phyloP scores from a whole-genome alignment of 2,797 vertebrate species.

The Peromyscus aztecus region DNA sequence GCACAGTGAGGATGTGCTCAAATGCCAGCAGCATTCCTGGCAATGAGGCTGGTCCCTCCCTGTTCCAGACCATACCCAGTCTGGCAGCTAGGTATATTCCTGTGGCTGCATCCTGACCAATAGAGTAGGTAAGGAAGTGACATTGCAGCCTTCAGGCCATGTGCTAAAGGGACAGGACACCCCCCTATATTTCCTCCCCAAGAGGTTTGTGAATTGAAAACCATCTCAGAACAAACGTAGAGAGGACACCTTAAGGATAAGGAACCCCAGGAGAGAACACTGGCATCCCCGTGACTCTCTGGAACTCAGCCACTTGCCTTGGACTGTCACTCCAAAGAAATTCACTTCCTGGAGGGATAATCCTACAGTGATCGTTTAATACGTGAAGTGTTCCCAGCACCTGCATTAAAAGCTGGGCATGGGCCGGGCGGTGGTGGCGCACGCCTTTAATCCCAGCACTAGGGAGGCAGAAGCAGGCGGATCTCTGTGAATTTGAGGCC shows the following conservation, averaged over 20 bases:
- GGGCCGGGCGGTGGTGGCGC: too few relatives aligned
- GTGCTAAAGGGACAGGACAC: neutral
- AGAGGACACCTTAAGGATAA: rapidly evolving
- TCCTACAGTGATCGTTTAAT: neutral
- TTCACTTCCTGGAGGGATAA: neutral
- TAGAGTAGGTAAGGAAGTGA: neutral
- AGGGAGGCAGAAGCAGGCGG: too few relatives aligned
- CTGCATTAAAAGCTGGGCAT: neutral
- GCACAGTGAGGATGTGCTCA: neutral
- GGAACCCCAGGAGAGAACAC: too few relatives aligned
- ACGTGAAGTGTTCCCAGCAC: neutral
- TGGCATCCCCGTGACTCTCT: neutral
- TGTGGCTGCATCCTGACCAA: neutral
- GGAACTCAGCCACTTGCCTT: neutral
- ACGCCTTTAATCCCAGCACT: too few relatives aligned
- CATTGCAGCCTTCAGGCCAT: rapidly evolving
- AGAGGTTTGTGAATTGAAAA: too few relatives aligned
- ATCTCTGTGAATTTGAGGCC: too few relatives aligned
- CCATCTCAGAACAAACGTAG: neutral
- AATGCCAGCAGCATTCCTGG: too few relatives aligned
- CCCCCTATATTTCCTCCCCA: neutral
- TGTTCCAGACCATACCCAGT: neutral
- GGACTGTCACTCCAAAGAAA: neutral
- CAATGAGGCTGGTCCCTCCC: rapidly evolving
- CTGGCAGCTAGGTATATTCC: neutral